Percentiles rank a stretch among this genome's conserved stretches.
Evolutionary conservation across 2,888 invertebrate species (phyloP).

Genomic region (Pristionchus maxplancki): DNA sequence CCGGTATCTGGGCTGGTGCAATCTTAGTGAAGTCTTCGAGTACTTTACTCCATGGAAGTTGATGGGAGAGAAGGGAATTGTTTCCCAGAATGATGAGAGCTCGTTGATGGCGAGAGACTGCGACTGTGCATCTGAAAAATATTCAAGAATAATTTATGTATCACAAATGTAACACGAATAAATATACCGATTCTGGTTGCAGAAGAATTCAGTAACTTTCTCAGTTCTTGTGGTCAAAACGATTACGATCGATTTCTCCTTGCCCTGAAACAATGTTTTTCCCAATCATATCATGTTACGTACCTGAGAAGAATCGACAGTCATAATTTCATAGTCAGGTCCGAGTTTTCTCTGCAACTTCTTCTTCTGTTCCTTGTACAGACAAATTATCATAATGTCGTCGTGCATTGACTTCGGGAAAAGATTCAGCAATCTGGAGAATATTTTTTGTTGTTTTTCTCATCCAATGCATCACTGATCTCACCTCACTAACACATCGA

Average conservation of each 20-base stretch:
- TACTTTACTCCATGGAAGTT: conserved; percentile 38
- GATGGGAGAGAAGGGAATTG: not conserved
- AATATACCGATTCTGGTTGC: not conserved
- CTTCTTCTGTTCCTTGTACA: conserved; percentile 41
- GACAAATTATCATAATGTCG: conserved; percentile 41
- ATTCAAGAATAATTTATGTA: not conserved
- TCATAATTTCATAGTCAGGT: conserved; percentile 17
- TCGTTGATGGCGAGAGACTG: not conserved
- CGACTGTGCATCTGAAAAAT: conserved; percentile 2
- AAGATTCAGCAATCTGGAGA: not conserved
- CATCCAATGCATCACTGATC: not conserved
- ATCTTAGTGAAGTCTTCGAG: not conserved
- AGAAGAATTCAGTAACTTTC: not conserved
- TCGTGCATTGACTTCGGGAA: not conserved
- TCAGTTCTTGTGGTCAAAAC: conserved; percentile 9
- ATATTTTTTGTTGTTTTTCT: not conserved
- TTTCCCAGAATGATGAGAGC: conserved; percentile 23
- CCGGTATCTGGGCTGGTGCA: not conserved
- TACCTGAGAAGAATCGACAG: conserved; percentile 38
- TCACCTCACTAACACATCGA: conserved; percentile 7
- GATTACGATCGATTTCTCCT: conserved; percentile 33
- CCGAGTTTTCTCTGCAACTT: not conserved
- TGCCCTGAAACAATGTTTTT: not conserved
- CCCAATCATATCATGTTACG: too few species aligned
- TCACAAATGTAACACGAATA: too few species aligned